These are phyloP conservation scores for Etheostoma spectabile DNA, from an alignment of 2,113 vertebrate genomes.

Conservation along the genomic window DNA sequence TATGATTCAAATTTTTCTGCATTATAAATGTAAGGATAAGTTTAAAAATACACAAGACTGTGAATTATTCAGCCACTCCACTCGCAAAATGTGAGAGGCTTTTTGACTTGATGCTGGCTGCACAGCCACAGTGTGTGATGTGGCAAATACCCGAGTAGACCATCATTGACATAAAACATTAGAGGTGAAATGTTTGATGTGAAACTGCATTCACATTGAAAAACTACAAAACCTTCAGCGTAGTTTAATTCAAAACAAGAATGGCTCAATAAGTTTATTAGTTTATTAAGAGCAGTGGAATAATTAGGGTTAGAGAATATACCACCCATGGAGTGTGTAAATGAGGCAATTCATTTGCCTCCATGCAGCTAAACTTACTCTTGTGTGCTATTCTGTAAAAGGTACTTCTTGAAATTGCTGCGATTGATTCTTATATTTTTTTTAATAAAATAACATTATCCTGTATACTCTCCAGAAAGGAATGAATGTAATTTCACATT, in stretches of 20 bases:
- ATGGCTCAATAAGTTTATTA: constrained; percentile 42
- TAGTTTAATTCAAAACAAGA: constrained; percentile 11
- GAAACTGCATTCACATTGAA: constrained; percentile 15
- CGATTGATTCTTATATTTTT: not conserved
- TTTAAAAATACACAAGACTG: constrained; percentile 78
- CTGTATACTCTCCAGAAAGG: not conserved
- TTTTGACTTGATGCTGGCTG: constrained; percentile 46
- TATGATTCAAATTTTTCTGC: constrained; percentile 72
- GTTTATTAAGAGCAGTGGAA: constrained; percentile 42
- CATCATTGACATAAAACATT: constrained; percentile 19
- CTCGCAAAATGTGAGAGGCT: constrained; percentile 36
- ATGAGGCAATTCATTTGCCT: constrained; percentile 47
- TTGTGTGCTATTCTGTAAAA: constrained; percentile 2
- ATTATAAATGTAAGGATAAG: constrained; percentile 77
- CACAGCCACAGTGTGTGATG: constrained; percentile 23
- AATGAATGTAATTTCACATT: not conserved
- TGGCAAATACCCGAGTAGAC: constrained; percentile 29
- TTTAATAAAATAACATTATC: not conserved
- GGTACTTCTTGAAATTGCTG: not conserved
- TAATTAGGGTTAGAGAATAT: constrained; percentile 32
- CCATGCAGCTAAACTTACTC: constrained; percentile 26
- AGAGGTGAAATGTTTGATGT: constrained; percentile 8
- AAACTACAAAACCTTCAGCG: not conserved
- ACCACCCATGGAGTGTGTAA: constrained; percentile 55
- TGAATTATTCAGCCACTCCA: constrained; percentile 75